phyloP scores from a whole-genome alignment of 92 coral and sea anemone species.

The Umimayanthus kanabou region DNA sequence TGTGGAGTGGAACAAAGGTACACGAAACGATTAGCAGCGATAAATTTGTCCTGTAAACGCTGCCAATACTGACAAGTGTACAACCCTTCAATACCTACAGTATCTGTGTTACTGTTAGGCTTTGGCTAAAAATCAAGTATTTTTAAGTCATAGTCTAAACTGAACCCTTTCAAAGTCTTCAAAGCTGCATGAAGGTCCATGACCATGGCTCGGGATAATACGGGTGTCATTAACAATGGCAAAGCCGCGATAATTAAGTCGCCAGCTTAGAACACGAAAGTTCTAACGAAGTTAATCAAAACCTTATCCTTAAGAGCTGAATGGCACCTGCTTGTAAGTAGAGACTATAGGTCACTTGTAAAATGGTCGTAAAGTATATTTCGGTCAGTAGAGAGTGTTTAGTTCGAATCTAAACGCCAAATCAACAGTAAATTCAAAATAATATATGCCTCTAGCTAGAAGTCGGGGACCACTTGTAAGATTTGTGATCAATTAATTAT shows the following conservation, averaged over 20 bases:
- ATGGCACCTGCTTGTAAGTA: not conserved
- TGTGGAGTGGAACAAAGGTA: not conserved
- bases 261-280: slow-evolving; percentile 1
- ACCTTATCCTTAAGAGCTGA: not conserved
- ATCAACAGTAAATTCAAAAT: not conserved
- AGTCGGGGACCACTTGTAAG: not conserved
- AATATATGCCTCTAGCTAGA: not conserved
- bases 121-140: not conserved
- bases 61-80: not conserved
- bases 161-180: no score
- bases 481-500: slow-evolving; percentile 1
- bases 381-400: not conserved
- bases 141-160: not conserved
- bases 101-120: not conserved
- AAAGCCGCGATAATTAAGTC: slow-evolving; percentile 17
- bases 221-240: not conserved
- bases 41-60: not conserved
- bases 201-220: slow-evolving; percentile 8
- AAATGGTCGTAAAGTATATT: not conserved
- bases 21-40: not conserved
- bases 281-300: not conserved
- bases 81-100: not conserved
- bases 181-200: not conserved
- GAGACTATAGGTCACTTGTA: not conserved
- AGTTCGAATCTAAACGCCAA: not conserved